phyloP scores from a whole-genome alignment of 2,797 vertebrate genomes.

The Tenualosa thibaudeaui region DNA sequence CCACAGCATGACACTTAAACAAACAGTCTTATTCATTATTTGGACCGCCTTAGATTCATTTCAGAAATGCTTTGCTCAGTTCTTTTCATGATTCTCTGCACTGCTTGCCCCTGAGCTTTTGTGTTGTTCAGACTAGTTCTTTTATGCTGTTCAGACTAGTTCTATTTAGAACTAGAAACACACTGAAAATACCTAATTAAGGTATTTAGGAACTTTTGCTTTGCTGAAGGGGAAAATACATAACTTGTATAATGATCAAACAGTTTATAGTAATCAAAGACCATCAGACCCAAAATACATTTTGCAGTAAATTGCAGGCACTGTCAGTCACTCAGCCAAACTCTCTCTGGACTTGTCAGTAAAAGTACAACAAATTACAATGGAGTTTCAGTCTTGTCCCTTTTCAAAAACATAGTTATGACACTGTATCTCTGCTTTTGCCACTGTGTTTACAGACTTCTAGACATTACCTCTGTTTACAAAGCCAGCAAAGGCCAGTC shows the following conservation, averaged over 20 bases:
- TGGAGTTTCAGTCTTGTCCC: not conserved
- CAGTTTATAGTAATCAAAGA: no score
- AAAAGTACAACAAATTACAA: not conserved
- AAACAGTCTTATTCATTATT: slow-evolving; percentile 50
- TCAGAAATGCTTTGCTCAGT: slow-evolving; percentile 44
- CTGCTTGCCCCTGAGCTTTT: slow-evolving; percentile 34
- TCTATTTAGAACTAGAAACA: no score
- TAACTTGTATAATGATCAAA: not conserved
- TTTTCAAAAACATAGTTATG: slow-evolving; percentile 1
- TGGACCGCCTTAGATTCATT: slow-evolving; percentile 48
- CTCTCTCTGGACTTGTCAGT: not conserved
- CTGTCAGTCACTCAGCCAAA: no score
- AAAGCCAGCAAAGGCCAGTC: not conserved
- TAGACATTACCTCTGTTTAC: not conserved
- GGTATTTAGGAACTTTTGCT: not conserved
- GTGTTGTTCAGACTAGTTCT: not conserved
- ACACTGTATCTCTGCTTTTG: not conserved
- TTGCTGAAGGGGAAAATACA: not conserved
- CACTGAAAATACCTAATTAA: no score
- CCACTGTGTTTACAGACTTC: not conserved
- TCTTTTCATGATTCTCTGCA: slow-evolving; percentile 44
- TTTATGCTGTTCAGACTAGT: slow-evolving; percentile 11
- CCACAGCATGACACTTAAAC: slow-evolving; percentile 28
- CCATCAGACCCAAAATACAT: not conserved
- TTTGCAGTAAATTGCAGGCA: not conserved